Evolutionary conservation across 2,797 vertebrate species (phyloP), one percentile per base, ranked within the genome.

Genomic region (Pseudopleuronectes americanus): DNA sequence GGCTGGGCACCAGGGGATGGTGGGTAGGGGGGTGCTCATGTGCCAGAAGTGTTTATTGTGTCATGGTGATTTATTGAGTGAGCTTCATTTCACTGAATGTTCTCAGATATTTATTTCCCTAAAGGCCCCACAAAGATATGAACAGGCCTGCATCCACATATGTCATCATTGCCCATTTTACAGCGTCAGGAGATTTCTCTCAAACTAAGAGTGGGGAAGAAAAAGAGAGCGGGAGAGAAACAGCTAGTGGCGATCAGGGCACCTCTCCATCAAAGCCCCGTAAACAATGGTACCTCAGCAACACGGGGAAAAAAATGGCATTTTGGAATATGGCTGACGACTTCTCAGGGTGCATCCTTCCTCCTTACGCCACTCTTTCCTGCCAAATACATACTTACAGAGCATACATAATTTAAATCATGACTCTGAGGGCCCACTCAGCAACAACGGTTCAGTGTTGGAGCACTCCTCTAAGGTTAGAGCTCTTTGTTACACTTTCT

Each of bases 51-150:
- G 97, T 98, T 95, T 99, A 99, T 98, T 99, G 97, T 99, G 97
- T 99, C 98, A 99, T 96, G 95, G 98, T 99, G 98, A 99, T 99
- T 99, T 99, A 99, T 99, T 99, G 97, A 99, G 97, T 98, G 96
- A 98, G 98, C 97, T 98, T 98, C 98, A 99, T 97, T 99, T 97
- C 97, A 96, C 97, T 97, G 97, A 99, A 99, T 99, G 98, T 99
- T 99, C 97, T 94, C 94, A 98, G 97, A 99, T 99, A 99, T 99
- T 99, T 99, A 99, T 99, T 99, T 99, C 98, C 98, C 98, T 98
- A 97, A 98, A 99, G 98, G 97, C 97, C 96, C 89, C 93, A 92
- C 96, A 97, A 96, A 99, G 97, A 99, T 99, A 99, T 99, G 97
- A 99, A 97, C 97, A 98, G 96, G 97, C 97, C 96, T 96, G 96